Percentiles rank a stretch among this genome's conserved stretches.
phyloP scores from a whole-genome alignment of 2,888 invertebrate genomes.

The Tuberolachnus salignus region DNA sequence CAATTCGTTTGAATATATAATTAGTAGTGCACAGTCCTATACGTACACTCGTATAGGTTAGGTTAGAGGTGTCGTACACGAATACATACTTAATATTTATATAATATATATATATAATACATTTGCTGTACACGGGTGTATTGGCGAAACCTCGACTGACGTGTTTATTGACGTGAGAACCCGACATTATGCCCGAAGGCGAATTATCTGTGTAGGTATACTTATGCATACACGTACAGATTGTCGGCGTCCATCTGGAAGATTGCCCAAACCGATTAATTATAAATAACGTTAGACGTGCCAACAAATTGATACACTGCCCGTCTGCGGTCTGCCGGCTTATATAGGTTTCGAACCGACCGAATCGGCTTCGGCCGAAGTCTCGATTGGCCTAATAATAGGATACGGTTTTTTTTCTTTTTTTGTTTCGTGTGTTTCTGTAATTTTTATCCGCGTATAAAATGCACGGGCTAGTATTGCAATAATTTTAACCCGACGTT shows the following conservation, averaged over 20 bases:
- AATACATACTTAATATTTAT: background rate
- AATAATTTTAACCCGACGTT: no score
- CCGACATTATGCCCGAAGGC: slow-evolving; percentile 42
- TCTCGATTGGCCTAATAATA: slow-evolving; percentile 37
- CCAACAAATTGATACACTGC: slow-evolving; percentile 48
- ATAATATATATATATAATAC: background rate
- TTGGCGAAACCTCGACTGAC: slow-evolving; percentile 16
- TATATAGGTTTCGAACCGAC: slow-evolving; percentile 25
- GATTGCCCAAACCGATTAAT: slow-evolving; percentile 49
- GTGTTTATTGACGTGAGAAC: slow-evolving; percentile 46
- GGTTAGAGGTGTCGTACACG: no score
- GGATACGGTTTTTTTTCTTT: background rate
- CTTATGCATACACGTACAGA: background rate
- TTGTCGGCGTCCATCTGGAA: slow-evolving; percentile 35
- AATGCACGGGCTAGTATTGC: no score
- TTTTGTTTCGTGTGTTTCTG: no score
- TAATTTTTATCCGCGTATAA: no score
- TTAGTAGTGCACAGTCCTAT: no score
- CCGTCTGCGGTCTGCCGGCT: slow-evolving; percentile 1
- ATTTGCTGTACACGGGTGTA: background rate
- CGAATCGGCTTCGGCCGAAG: slow-evolving; percentile 7
- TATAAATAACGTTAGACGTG: slow-evolving; percentile 31
- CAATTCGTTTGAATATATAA: background rate
- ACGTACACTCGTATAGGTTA: no score
- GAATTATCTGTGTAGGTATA: background rate